Base-by-base conservation (phyloP, 1,140 invertebrate species). In the Nixonia krombeini region DNA sequence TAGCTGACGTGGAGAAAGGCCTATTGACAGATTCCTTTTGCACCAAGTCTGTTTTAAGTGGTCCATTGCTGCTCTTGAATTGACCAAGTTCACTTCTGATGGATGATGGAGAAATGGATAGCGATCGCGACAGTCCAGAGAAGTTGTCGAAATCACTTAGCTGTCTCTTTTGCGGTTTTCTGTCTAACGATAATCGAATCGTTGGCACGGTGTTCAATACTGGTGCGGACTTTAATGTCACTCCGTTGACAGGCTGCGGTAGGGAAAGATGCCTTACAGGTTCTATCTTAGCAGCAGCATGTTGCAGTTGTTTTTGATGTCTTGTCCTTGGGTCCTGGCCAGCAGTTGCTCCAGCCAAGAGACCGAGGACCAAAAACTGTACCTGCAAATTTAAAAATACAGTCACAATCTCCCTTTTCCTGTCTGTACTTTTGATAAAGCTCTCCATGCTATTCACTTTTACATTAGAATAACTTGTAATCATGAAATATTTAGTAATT, bases 81-180 rank as follows among this genome's bases (percentile, higher is more conserved):
- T 13, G 42, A 16, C n/a, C 29, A 5, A 10, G 16, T 4, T 29
- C 25, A 16, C 23, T 18, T 1, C 42, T 35, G 0, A 47, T 25
- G 0, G 50, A 16, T 7, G 63, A 26, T 4, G 49, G 12, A 31
- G 51, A 41, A 16, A 31, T 28, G 17, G 21, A 41, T 21, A 57
- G 37, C 18, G 62, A 28, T 26, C 53, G 29, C 6, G 49, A 29
- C 28, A 58, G 15, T 10, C 37, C 28, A 21, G 37, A 13, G 12
- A 50, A 45, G 46, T 35, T 55, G 35, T 21, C 38, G n/a, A 56
- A 35, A 51, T 73, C 56, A 6, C 17, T 25, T 26, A 78, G 59
- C 52, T 79, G 74, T 42, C 75, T 70, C 64, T 78, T 78, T 17
- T 75, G 67, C 5, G 70, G 71, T 26, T 68, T 72, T 37, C 46